Conservation (phyloP, 2,113 vertebrate species). For the Pomatorhinus ruficollis region DNA sequence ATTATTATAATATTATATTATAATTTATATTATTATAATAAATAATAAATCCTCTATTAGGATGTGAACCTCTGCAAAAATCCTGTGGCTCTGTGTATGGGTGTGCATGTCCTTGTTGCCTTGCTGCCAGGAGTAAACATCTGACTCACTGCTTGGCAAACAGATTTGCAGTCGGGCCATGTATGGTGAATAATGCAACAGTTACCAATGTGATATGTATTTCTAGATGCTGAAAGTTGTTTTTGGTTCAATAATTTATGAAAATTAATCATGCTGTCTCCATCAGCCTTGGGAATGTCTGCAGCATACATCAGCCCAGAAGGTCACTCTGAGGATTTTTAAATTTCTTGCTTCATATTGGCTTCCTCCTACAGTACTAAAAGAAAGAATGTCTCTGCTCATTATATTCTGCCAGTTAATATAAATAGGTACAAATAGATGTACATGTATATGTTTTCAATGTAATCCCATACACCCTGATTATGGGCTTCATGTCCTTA, state of each 20-base stretch:
- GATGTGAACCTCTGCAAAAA: not conserved
- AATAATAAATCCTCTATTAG: not conserved
- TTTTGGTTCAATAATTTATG: conserved; percentile 61
- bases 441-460: not conserved
- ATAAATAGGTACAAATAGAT: not conserved
- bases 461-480: not conserved
- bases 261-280: conserved; percentile 45
- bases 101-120: not conserved
- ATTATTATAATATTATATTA: no score
- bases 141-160: not conserved
- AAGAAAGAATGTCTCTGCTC: not conserved
- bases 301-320: not conserved
- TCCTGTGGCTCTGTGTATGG: not conserved
- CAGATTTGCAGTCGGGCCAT: not conserved
- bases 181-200: conserved; percentile 35
- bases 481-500: not conserved
- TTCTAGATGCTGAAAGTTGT: not conserved
- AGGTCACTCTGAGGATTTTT: not conserved
- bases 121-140: conserved; percentile 1
- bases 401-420: not conserved
- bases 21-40: no score
- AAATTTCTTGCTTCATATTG: not conserved
- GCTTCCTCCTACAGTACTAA: not conserved
- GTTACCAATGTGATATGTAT: not conserved
- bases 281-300: conserved; percentile 8